A percentile compares a stretch with the other conserved stretches of the same genome.
These are phyloP conservation scores for Cephus sareptanus DNA, from an alignment of 2,888 invertebrate species.

Conservation along the genomic window DNA sequence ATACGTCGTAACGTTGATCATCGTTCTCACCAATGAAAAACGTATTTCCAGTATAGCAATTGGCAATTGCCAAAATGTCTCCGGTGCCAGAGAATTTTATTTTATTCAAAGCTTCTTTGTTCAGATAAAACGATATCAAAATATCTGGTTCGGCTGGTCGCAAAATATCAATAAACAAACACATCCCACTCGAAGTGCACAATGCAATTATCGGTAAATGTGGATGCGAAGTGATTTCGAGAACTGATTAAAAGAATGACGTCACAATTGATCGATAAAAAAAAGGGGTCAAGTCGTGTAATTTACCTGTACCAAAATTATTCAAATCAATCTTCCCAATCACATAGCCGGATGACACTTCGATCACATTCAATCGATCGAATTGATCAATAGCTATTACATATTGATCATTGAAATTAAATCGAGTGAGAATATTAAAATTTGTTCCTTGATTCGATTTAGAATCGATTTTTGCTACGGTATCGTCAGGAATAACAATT, in stretches of 20 bases:
- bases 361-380: constrained; percentile 38
- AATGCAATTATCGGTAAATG: constrained; percentile 32
- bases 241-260: neutral
- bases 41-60: constrained; percentile 28
- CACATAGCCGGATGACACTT: constrained; percentile 34
- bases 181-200: constrained; percentile 42
- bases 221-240: constrained; percentile 32
- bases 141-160: constrained; percentile 24
- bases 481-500: constrained; percentile 30
- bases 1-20: neutral
- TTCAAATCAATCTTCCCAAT: constrained; percentile 27
- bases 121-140: constrained; percentile 37
- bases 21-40: constrained; percentile 34
- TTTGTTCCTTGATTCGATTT: constrained; percentile 13
- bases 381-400: constrained; percentile 31
- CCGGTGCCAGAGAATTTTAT: constrained; percentile 47
- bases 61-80: constrained; percentile 33
- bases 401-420: constrained; percentile 17
- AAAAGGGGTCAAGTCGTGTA: neutral
- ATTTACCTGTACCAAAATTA: constrained; percentile 44
- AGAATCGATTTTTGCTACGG: constrained; percentile 24
- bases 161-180: constrained; percentile 33
- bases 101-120: constrained; percentile 35
- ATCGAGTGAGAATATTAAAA: constrained; percentile 8
- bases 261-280: neutral